These are phyloP conservation scores for Xenotilapia caudafasciata DNA, from an alignment of 2,113 vertebrate genomes.

Conservation along the genomic window DNA sequence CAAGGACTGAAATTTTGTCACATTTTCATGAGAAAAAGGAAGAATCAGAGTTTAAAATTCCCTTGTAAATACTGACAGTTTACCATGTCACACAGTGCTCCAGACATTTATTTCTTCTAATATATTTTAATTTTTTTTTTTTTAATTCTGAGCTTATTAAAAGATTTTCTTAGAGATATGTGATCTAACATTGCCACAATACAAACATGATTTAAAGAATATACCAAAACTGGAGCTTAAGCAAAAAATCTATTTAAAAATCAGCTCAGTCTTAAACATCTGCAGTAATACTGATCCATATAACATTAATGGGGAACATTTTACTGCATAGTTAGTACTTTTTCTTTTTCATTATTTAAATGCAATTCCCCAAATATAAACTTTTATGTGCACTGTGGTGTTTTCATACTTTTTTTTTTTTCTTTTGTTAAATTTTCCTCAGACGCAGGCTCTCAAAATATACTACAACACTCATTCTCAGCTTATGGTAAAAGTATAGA, in stretches of 20 bases:
- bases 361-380: background rate
- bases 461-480: background rate
- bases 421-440: background rate
- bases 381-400: background rate
- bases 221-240: background rate
- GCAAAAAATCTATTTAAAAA: background rate
- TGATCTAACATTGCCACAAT: background rate
- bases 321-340: background rate
- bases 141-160: background rate
- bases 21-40: accelerated
- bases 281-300: background rate
- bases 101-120: background rate
- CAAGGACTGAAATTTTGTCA: accelerated
- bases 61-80: background rate
- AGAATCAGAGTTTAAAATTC: background rate
- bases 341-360: background rate
- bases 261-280: background rate
- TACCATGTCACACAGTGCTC: background rate
- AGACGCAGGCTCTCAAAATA: background rate
- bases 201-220: background rate
- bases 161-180: background rate
- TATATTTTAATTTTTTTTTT: background rate
- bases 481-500: background rate
- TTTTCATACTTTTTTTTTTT: background rate
- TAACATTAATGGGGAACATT: background rate